phyloP scores from a whole-genome alignment of 2,113 vertebrate genomes.

The Smithornis capensis region DNA sequence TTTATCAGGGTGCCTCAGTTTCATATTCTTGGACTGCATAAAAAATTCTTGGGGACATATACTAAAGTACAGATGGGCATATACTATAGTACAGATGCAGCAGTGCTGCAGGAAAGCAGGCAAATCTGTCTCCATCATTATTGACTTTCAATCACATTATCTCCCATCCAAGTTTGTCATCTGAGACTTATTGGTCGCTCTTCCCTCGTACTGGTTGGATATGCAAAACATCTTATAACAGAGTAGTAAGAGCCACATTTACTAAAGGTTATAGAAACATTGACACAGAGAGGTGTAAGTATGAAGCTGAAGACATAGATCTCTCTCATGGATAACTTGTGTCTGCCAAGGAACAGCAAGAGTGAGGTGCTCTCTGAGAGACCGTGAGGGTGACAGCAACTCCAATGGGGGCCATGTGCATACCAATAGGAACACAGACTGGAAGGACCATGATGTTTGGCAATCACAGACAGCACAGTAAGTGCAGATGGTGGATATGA shows the following conservation, averaged over 20 bases:
- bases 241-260: not conserved
- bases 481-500: not conserved
- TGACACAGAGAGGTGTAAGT: not conserved
- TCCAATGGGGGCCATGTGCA: accelerated
- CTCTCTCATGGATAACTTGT: not conserved
- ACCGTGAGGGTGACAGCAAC: not conserved
- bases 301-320: not conserved
- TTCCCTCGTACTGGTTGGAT: not conserved
- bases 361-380: not conserved
- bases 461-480: not conserved
- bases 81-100: not conserved
- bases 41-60: not conserved
- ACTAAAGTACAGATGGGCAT: not conserved
- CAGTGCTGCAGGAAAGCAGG: not conserved
- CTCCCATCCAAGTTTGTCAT: not conserved
- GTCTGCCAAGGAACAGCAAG: not conserved
- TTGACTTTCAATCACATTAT: not conserved
- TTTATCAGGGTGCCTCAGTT: not conserved
- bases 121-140: not conserved
- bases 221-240: not conserved
- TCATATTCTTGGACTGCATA: not conserved
- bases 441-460: not conserved
- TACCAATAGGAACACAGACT: not conserved
- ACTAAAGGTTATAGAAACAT: not conserved
- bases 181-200: not conserved